A percentile compares a stretch with the other conserved stretches of the same genome.
phyloP scores from a whole-genome alignment of 92 coral and sea anemone genomes.

The Parazoanthus darwini region DNA sequence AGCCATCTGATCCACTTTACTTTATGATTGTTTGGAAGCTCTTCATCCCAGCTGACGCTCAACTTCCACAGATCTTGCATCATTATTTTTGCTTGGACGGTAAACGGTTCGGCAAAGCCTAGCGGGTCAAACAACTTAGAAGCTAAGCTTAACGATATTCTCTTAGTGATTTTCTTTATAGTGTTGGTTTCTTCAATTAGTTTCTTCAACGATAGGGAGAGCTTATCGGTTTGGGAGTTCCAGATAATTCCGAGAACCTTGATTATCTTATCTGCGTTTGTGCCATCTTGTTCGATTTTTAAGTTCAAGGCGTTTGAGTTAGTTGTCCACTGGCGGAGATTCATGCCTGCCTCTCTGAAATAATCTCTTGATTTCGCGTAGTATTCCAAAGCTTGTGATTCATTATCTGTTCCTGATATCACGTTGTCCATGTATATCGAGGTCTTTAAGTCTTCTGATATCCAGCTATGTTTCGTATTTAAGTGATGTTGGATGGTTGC shows the following conservation, averaged over 20 bases:
- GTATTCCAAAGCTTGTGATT: constrained; percentile 44
- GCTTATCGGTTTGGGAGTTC: constrained; percentile 47
- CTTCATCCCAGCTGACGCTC: constrained; percentile 49
- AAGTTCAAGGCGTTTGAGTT: constrained; percentile 50
- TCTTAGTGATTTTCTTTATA: constrained; percentile 44
- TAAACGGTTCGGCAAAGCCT: constrained; percentile 48
- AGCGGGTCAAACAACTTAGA: constrained; percentile 54
- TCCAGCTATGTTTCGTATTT: constrained; percentile 41
- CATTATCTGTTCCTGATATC: constrained; percentile 48
- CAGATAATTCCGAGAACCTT: constrained; percentile 53
- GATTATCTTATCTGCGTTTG: constrained; percentile 39
- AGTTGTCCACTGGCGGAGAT: constrained; percentile 55
- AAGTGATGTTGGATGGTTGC: constrained; percentile 50
- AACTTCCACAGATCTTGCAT: constrained; percentile 54
- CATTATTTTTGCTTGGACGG: constrained; percentile 52
- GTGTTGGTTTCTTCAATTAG: constrained; percentile 37
- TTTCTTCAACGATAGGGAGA: constrained; percentile 44
- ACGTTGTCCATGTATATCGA: constrained; percentile 55
- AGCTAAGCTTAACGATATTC: constrained; percentile 46
- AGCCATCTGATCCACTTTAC: constrained; percentile 61
- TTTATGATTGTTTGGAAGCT: constrained; percentile 34
- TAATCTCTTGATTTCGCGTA: constrained; percentile 39
- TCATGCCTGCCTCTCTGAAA: constrained; percentile 51
- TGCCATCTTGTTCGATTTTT: constrained; percentile 32
- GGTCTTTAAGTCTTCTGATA: constrained; percentile 48